These are phyloP conservation scores for Porites lobata DNA, from an alignment of 92 coral and sea anemone species.

Conservation along the genomic window DNA sequence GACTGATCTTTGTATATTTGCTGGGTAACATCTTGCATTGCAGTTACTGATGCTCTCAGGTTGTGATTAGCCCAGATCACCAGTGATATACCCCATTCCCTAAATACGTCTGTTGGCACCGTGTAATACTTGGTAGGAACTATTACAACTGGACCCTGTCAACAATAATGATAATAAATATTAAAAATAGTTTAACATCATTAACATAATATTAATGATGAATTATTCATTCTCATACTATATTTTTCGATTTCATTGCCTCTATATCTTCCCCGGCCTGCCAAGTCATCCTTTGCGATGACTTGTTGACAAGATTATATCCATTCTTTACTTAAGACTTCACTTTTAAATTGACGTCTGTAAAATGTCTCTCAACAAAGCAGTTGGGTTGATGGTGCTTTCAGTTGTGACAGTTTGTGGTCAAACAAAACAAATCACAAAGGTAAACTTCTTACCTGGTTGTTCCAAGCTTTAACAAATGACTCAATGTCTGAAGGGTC, in stretches of 20 bases:
- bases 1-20: slow-evolving; percentile 98
- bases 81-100: slow-evolving; percentile 93
- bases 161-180: neutral
- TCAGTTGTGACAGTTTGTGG: neutral
- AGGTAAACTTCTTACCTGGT: slow-evolving; percentile 77
- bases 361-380: too few species aligned
- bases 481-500: slow-evolving; percentile 99
- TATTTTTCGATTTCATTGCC: too few species aligned
- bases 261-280: too few species aligned
- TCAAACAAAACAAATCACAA: neutral
- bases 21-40: slow-evolving; percentile 92
- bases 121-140: slow-evolving; percentile 98
- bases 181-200: too few species aligned
- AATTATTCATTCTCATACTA: too few species aligned
- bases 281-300: too few species aligned
- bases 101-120: slow-evolving; percentile 95
- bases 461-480: slow-evolving; percentile 98
- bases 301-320: too few species aligned
- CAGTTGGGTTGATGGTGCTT: neutral
- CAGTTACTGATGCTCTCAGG: slow-evolving; percentile 92
- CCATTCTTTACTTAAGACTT: too few species aligned
- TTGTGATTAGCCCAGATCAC: slow-evolving; percentile 99
- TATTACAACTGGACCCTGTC: slow-evolving; percentile 95
- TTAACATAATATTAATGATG: too few species aligned
- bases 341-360: too few species aligned